Percentiles rank a stretch among this genome's conserved stretches.
These are phyloP conservation scores for Drosophila dives DNA, from an alignment of 2,888 invertebrate genomes.

Conservation along the genomic window DNA sequence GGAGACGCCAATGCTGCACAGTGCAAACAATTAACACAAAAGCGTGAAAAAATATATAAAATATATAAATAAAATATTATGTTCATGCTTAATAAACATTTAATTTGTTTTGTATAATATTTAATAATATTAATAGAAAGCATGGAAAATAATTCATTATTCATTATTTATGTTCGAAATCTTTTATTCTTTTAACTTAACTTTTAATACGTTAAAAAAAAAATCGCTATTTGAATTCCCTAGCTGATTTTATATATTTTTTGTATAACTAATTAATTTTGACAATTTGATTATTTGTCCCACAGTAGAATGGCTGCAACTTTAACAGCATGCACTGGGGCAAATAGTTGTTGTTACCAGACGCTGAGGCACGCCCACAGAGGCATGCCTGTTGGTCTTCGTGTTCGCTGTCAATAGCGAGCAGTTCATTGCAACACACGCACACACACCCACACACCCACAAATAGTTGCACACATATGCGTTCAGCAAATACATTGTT, in stretches of 20 bases:
- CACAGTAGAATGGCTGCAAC: conserved; percentile 22
- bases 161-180: too few species aligned
- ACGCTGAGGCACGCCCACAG: conserved; percentile 21
- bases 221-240: too few species aligned
- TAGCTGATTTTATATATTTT: too few species aligned
- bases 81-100: not conserved
- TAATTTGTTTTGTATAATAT: not conserved
- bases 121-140: not conserved
- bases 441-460: conserved; percentile 11
- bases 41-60: not conserved
- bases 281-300: not conserved
- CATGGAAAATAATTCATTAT: not conserved
- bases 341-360: conserved; percentile 36
- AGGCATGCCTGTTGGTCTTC: conserved; percentile 23
- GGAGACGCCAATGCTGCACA: conserved; percentile 7
- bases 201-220: too few species aligned
- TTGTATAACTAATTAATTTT: not conserved
- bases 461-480: conserved; percentile 9
- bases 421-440: conserved; percentile 37
- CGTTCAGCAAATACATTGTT: conserved; percentile 62
- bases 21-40: not conserved
- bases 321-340: conserved; percentile 25
- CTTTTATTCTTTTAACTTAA: too few species aligned
- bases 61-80: too few species aligned
- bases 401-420: conserved; percentile 44